Evolutionary conservation across 2,113 vertebrate genomes (phyloP), one percentile per base, ranked within the genome.

Genomic region (Lophius piscatorius): DNA sequence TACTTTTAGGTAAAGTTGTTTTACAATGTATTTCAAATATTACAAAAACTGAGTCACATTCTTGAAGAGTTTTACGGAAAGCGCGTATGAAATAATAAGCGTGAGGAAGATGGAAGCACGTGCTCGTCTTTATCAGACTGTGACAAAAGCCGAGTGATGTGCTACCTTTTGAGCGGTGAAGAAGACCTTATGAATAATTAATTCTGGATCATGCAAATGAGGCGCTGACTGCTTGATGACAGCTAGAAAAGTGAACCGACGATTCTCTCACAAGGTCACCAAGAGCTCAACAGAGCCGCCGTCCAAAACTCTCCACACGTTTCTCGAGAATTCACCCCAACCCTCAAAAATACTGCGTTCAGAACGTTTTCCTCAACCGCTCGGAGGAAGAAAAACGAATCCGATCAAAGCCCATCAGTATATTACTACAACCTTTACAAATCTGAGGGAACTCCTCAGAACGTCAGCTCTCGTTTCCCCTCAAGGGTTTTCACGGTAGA

Each of bases 201-300:
- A 87, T 75, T 83, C 35, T 45, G 72, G 70, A 61, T 81, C 70
- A 80, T 76, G 65, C 74, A 76, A 70, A 86, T 84, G 69, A 88
- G 62, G 64, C 62, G 34, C 54, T 54, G 80, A 70, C 76, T 73
- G 70, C 80, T 20, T 64, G 70, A 78, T 74, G 78, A 75, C 76
- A 75, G 69, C 63, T 28, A 44, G 70, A 59, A 62, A 86, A 79
- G 72, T 65, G 77, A 84, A 80, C 45, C 51, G 63, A 88, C 81
- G 70, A 68, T 80, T 84, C 76, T 73, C 60, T 65, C 51, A 62
- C 73, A 87, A 87, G 81, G 84, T 85, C 84, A 81, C 13, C 9
- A 31, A 9, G 39, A 51, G 68, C 73, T 50, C 74, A 47, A 38
- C 64, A 24, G 28, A 60, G 48, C 22, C 29, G 13, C 16, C 63